phyloP scores from a whole-genome alignment of 2,113 vertebrate genomes.

The Lophura nycthemera region DNA sequence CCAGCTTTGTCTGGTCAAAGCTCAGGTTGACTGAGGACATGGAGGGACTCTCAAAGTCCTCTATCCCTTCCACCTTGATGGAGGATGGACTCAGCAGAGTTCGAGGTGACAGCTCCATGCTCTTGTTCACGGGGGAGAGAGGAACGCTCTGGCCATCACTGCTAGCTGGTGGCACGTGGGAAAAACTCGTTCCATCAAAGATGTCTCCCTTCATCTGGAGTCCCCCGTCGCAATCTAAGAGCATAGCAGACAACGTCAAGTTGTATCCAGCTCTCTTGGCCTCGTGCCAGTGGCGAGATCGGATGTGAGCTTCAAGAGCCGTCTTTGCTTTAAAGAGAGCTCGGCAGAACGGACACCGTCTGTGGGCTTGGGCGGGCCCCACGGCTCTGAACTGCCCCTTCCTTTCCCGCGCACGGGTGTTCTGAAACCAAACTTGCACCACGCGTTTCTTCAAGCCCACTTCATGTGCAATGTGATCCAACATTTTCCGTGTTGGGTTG shows the following conservation, averaged over 20 bases:
- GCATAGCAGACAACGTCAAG: conserved; percentile 89
- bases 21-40: conserved; percentile 94
- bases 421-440: conserved; percentile 99
- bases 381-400: conserved; percentile 98
- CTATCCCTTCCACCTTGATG: conserved; percentile 97
- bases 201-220: conserved; percentile 93
- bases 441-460: conserved; percentile 98
- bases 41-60: conserved; percentile 95
- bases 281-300: conserved; percentile 98
- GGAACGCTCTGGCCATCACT: conserved; percentile 92
- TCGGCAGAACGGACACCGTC: conserved; percentile 95
- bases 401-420: conserved; percentile 94
- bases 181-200: conserved; percentile 87
- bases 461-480: conserved; percentile 98
- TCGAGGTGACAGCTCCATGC: conserved; percentile 92
- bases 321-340: conserved; percentile 99
- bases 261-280: conserved; percentile 98
- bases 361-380: conserved; percentile 95
- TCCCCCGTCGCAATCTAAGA: conserved; percentile 90
- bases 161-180: conserved; percentile 85
- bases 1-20: conserved; percentile 94
- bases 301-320: conserved; percentile 96
- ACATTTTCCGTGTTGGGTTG: conserved; percentile 98
- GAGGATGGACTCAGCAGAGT: conserved; percentile 94
- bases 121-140: conserved; percentile 93